Evolutionary conservation across 2,797 vertebrate species (phyloP).

Genomic region (Pipistrellus pygmaeus): DNA sequence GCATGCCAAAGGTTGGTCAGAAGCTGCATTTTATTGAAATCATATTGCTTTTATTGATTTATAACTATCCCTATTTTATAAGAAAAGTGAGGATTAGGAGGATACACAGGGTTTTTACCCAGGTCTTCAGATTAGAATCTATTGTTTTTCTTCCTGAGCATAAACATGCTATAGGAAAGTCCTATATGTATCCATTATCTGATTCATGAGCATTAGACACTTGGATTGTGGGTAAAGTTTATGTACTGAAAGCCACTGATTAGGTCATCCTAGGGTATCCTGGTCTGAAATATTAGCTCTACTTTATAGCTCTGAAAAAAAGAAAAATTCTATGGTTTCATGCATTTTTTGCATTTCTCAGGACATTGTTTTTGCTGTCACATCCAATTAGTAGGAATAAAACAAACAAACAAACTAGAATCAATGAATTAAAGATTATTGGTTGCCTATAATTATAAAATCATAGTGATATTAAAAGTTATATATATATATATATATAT

Average conservation of each 20-base stretch:
- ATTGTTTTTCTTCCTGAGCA: background rate
- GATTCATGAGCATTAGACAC: background rate
- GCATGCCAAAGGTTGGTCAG: background rate
- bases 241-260: background rate
- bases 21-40: conserved; percentile 51
- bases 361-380: background rate
- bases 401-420: background rate
- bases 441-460: background rate
- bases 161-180: background rate
- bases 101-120: background rate
- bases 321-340: background rate
- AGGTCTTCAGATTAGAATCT: background rate
- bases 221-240: background rate
- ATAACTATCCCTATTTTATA: background rate
- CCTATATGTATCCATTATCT: background rate
- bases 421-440: background rate
- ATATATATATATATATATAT: too few species aligned
- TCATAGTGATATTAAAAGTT: background rate
- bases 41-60: background rate
- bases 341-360: background rate
- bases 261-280: background rate
- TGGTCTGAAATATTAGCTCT: background rate
- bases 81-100: conserved; percentile 14
- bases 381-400: background rate
- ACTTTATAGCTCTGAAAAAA: background rate